Evolutionary conservation across 2,113 vertebrate species (phyloP).

Genomic region (Cathartes aura): DNA sequence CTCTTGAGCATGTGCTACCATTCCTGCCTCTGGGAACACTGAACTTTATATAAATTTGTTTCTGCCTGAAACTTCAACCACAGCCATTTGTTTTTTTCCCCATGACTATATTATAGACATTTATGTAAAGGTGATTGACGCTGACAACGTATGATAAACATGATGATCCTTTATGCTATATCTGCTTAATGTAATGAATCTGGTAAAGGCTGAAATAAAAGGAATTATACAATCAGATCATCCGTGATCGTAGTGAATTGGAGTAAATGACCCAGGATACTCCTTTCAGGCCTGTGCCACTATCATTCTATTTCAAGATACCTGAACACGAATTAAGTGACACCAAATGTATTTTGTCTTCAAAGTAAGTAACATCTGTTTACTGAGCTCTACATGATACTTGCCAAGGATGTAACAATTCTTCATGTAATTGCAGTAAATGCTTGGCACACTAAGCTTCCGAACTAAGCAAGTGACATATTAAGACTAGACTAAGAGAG

Average conservation of each 20-base stretch:
- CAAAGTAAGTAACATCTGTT: not conserved
- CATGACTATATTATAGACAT: not conserved
- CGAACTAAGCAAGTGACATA: not conserved
- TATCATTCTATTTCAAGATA: not conserved
- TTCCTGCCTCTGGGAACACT: not conserved
- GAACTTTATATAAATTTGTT: not conserved
- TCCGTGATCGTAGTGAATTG: not conserved
- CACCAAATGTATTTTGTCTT: not conserved
- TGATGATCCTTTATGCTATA: not conserved
- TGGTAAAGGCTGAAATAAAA: not conserved
- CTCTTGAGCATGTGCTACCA: not conserved
- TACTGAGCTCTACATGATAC: not conserved
- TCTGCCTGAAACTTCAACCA: not conserved
- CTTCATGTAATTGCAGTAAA: not conserved
- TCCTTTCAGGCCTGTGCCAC: not conserved
- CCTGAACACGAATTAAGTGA: not conserved
- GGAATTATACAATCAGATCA: not conserved
- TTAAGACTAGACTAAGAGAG: not conserved
- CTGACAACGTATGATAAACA: not conserved
- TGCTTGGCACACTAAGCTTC: not conserved
- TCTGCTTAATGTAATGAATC: not conserved
- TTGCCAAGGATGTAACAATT: not conserved
- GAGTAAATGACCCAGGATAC: not conserved
- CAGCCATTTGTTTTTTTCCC: not conserved
- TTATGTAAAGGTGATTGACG: not conserved